Evolutionary conservation across 2,113 vertebrate species (phyloP).

Genomic region (Corythornis madagascariensis): DNA sequence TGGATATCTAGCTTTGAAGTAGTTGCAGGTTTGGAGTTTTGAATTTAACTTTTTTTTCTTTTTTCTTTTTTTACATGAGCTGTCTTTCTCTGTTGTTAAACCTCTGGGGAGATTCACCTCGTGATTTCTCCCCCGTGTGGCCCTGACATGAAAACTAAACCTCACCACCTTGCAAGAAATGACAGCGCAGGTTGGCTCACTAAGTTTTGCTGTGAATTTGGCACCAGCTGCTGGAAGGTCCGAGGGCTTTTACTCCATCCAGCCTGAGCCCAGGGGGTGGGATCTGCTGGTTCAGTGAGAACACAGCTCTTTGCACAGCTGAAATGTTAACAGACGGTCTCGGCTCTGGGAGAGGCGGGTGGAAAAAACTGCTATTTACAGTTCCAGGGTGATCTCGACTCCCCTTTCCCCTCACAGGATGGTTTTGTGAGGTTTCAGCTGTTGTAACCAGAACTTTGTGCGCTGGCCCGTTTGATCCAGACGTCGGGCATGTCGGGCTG

Average conservation of each 20-base stretch:
- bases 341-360: slow-evolving; percentile 12
- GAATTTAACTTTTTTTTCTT: too few species aligned
- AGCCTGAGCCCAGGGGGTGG: neutral
- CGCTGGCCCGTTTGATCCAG: slow-evolving; percentile 92
- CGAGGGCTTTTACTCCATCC: neutral
- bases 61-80: neutral
- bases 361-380: slow-evolving; percentile 35
- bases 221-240: slow-evolving; percentile 5
- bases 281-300: slow-evolving; percentile 57
- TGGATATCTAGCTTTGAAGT: neutral
- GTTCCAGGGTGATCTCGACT: neutral
- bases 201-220: neutral
- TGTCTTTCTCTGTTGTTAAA: neutral
- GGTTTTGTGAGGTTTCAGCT: slow-evolving; percentile 62
- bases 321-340: slow-evolving; percentile 7
- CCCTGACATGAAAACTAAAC: slow-evolving; percentile 10
- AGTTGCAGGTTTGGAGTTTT: neutral
- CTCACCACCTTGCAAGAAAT: neutral
- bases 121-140: neutral
- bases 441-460: slow-evolving; percentile 82
- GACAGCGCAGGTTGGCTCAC: neutral
- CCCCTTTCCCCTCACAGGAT: neutral
- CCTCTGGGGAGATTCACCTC: neutral
- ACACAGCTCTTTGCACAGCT: neutral
- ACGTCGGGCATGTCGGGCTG: slow-evolving; percentile 94